Evolutionary conservation across 2,113 vertebrate genomes (phyloP), one percentile per base, ranked within the genome.

Genomic region (Oncorhynchus nerka): DNA sequence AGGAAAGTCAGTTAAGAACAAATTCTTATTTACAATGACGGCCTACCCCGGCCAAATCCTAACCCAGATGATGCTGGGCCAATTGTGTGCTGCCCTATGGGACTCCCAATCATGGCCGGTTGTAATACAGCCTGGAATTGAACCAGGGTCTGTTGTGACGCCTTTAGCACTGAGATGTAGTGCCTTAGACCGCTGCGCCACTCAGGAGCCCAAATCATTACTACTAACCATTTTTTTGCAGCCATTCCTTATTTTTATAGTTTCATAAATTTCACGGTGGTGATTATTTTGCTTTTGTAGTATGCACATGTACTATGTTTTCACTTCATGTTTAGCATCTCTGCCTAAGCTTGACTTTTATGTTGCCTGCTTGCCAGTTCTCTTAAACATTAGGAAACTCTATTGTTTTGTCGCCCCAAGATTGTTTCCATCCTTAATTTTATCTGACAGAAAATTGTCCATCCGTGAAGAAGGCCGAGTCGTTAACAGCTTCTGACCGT

Each of bases 371-470:
- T 57, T 57, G 16, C 16, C 20, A 2, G 6, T 73, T 16, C 30
- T 34, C 39, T 49, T 70, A 9, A 34, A n/a, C 32, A 70, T 70
- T 20, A 4, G 15, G 5, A 19, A 57, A 39, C 32, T 34, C 19
- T 39, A 6, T 70, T 39, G 11, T 70, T 12, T 70, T 12, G 4
- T 24, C 39, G 30, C 57, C 55, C 48, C 5, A n/a, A 24, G 34
- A 4, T 62, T 73, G 12, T 32, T 45, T 67, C 51, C 39, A n/a
- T 32, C 24, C 19, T 68, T 57, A 5, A 22, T 19, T 57, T 68
- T 28, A 20, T 59, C 30, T 26, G 7, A 69, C 51, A 75, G 74
- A 75, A 69, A 9, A 26, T 2, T 75, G 74, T 57, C 65, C 65
- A 15, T 5, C 65, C n/a, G 15, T 75, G 22, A 68, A 75, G 55